Base-by-base conservation (phyloP, 2,113 vertebrate genomes). In the Vulpes lagopus region DNA sequence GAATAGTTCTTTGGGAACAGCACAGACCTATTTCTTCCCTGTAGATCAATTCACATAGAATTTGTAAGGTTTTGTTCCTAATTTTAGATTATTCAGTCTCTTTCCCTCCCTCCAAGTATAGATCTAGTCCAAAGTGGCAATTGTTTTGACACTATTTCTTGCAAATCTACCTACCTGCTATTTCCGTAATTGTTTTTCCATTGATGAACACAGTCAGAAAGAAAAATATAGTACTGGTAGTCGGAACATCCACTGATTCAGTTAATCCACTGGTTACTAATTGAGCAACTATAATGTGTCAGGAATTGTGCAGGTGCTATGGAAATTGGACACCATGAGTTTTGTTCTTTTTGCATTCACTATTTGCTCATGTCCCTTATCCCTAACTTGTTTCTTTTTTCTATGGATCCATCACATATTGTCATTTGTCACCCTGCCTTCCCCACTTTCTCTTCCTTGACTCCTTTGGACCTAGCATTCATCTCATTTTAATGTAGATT, bases 71-170 rank as follows among this genome's bases (percentile, higher is more conserved):
- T 67, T 86, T 59, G 20, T 30, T 55, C 71, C 23, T 78, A n/a
- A 64, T 89, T 95, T 96, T 25, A 78, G 23, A 88, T 67, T 38
- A 23, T 82, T 95, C 57, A 67, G 5, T 60, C 27, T 92, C 67
- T 94, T 76, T 71, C 14, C 51, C 60, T 80, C 86, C 43, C 73
- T 84, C 81, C 60, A 91, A 73, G 7, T 71, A 51, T 57, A 43
- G 27, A 17, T 85, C 32, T 30, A 1, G 49, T 74, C 51, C 80
- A 65, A 64, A 60, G 20, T 59, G 35, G 32, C 69, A 49, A 4
- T 84, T 65, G 55, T 74, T 88, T 74, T 76, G 35, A 92, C 8
- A 60, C 1, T 23, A 11, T 51, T 57, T 20, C 32, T 86, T 53
- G 27, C n/a, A 92, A 60, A 81, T 43, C 23, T n/a, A 64, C 32